Evolutionary conservation across 2,113 vertebrate species (phyloP).

Genomic region (Jacana jacana): DNA sequence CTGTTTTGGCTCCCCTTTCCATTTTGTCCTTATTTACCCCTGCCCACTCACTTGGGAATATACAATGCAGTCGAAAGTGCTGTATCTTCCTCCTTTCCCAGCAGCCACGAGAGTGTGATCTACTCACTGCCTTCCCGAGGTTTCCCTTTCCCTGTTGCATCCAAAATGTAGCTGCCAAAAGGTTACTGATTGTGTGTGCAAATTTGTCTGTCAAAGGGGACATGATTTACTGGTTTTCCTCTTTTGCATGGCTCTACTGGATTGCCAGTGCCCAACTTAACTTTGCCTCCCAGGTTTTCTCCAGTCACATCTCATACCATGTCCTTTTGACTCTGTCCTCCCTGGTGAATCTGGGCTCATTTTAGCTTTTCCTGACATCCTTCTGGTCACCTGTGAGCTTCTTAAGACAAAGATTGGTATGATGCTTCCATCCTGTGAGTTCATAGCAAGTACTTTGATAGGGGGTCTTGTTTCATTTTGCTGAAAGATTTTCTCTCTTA

Average conservation of each 20-base stretch:
- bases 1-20: neutral
- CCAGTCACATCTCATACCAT: neutral
- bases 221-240: neutral
- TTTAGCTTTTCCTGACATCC: neutral
- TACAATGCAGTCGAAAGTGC: neutral
- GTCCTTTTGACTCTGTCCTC: neutral
- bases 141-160: neutral
- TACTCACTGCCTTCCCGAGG: neutral
- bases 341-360: neutral
- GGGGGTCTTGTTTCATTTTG: neutral
- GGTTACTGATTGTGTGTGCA: neutral
- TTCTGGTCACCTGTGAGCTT: neutral
- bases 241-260: neutral
- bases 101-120: neutral
- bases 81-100: neutral
- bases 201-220: neutral
- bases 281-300: neutral
- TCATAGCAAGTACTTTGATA: neutral
- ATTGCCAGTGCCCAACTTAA: neutral
- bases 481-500: neutral
- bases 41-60: neutral
- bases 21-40: neutral
- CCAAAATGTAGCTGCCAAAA: neutral
- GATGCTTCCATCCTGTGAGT: neutral
- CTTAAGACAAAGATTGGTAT: neutral